Conservation (phyloP, 2,797 vertebrate genomes). For the Graptemys geographica region DNA sequence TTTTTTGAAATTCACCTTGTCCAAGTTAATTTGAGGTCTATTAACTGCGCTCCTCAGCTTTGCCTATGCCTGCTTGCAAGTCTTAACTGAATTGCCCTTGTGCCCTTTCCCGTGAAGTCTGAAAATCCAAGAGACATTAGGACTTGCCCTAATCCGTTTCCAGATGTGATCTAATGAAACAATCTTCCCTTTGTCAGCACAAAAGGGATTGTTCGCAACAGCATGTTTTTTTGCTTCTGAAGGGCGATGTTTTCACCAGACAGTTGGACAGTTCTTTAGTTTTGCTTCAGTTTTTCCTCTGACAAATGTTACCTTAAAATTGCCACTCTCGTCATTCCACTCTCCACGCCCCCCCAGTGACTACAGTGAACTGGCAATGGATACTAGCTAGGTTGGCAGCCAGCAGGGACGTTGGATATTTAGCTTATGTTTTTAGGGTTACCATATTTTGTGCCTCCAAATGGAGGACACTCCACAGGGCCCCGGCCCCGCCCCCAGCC, state of each 20-base stretch:
- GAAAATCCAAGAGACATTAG: neutral
- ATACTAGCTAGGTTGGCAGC: neutral
- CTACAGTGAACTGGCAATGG: neutral
- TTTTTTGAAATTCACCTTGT: neutral
- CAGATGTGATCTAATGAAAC: neutral
- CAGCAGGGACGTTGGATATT: neutral
- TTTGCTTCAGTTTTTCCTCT: slow-evolving; percentile 57
- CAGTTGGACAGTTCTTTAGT: slow-evolving; percentile 41
- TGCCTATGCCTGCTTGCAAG: neutral
- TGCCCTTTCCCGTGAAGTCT: neutral
- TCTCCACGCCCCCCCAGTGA: neutral
- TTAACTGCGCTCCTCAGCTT: neutral
- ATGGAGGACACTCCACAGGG: too few species aligned
- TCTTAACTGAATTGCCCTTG: rapidly evolving
- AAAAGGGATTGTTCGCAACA: neutral
- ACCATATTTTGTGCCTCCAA: too few species aligned
- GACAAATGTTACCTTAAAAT: slow-evolving; percentile 42
- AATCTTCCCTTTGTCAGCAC: neutral
- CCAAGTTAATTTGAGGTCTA: neutral
- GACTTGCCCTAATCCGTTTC: neutral
- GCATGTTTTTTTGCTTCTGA: neutral
- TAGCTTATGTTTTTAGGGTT: neutral
- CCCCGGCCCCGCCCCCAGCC: too few species aligned
- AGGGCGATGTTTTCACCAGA: slow-evolving; percentile 9
- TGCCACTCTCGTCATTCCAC: neutral